Base-by-base conservation (phyloP, 2,113 vertebrate genomes). In the Xiphophorus couchianus region DNA sequence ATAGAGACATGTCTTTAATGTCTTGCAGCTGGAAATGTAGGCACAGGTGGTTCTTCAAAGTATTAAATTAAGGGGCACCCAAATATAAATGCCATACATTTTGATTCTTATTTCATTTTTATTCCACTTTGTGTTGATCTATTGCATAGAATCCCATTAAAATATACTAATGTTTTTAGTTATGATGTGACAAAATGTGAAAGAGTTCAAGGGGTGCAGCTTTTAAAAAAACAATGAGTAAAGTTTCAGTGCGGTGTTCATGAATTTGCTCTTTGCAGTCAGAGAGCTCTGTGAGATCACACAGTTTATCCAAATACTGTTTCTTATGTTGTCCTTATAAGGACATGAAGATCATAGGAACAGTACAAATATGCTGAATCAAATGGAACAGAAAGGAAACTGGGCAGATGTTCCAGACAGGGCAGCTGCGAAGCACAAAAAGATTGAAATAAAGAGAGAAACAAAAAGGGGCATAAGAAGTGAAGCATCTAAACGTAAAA, bases 291-390 rank as follows among this genome's bases (percentile, higher is more conserved):
- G 62, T 70, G 19, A 27, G 77, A 82, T 88, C 82, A 86, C 54
- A 63, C 74, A 82, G 42, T 73, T 19, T 51, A 81, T 73, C 76
- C 35, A 65, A 15, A 17, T 30, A 30, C 74, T 33, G 28, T 69
- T 83, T 13, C 74, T 79, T 66, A 76, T 29, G 15, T 61, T 69
- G 62, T 35, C 91, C 88, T 84, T 89, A 89, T 88, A 88, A 82
- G 88, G 90, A 76, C 27, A 79, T 68, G 84, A 3, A 3, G 78
- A 19, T 54, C 5, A 3, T 9, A 78, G 77, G 74, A 82, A 82
- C 33, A 0, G 68, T 66, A 28, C 71, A 85, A 88, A 88, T 83
- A 71, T 89, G 85, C 84, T 89, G 84, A 91, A 80, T 85, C 82
- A 62, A 77, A 87, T 74, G 87, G 79, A 89, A 89, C 83, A 48